A percentile compares a stretch with the other conserved stretches of the same genome.
Evolutionary conservation across 1,140 invertebrate genomes (phyloP).

Genomic region (Grapholita molesta): DNA sequence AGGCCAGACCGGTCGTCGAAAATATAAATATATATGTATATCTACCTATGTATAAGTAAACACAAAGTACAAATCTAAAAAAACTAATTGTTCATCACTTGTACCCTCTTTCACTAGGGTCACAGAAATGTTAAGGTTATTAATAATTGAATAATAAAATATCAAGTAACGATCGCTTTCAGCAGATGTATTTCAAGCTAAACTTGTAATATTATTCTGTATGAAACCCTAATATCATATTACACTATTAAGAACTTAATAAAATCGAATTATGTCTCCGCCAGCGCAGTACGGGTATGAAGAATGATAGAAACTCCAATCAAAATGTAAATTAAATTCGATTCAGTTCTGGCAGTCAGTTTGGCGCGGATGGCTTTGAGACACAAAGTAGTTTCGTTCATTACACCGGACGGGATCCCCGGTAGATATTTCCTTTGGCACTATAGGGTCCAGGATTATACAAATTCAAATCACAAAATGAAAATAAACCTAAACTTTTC

Average conservation of each 20-base stretch:
- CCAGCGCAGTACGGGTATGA: constrained; percentile 19
- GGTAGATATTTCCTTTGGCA: background rate
- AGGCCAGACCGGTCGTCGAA: too few relatives aligned
- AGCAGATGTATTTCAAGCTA: background rate
- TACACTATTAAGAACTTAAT: background rate
- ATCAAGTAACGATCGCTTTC: too few relatives aligned
- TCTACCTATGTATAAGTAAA: too few relatives aligned
- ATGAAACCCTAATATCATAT: background rate
- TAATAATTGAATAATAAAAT: too few relatives aligned
- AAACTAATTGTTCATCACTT: too few relatives aligned
- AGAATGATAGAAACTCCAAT: constrained; percentile 48
- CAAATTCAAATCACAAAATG: too few relatives aligned
- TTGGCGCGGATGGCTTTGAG: background rate
- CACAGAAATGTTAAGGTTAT: too few relatives aligned
- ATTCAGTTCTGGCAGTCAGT: background rate
- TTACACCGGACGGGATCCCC: background rate
- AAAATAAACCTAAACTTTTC: too few relatives aligned
- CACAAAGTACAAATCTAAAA: too few relatives aligned
- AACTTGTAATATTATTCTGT: background rate
- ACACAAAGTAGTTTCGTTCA: constrained; percentile 10
- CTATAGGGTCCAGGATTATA: background rate
- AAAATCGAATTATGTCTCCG: constrained; percentile 18
- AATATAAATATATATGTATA: too few relatives aligned
- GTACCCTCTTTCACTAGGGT: too few relatives aligned
- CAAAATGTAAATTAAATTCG: constrained; percentile 53